Evolutionary conservation across 2,113 vertebrate species (phyloP), one percentile per base, ranked within the genome.

Genomic region (Sialia sialis): DNA sequence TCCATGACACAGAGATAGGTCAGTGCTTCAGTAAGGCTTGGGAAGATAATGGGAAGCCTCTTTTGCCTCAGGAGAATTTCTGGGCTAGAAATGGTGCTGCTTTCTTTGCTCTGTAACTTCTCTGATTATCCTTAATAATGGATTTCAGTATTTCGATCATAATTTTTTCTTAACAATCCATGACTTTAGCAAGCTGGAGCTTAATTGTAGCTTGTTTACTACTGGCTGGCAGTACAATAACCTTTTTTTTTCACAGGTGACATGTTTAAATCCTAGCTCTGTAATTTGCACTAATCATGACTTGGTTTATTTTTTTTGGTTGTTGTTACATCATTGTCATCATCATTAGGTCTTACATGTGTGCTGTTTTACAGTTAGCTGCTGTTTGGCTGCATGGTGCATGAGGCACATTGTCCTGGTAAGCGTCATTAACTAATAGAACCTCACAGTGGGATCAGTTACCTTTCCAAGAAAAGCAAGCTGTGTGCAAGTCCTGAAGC

Each of bases 361-460:
- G n/a, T 98, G 98, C 98, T 99, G 97, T 99, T 99, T 99, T 99
- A 98, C 99, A 99, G 99, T 99, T 99, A 99, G 99, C 98, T 98
- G 97, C 98, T 98, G 98, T 98, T 99, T 98, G 95, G 98, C 98
- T 99, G 99, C 99, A 99, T 99, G 99, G 98, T 99, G 98, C 99
- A 99, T 99, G 98, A 98, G 96, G 97, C 97, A 97, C 97, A 95
- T 97, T 97, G 96, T 97, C 97, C 98, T 98, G 99, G 99, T 99
- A 99, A 99, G 99, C 97, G 93, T 97, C 84, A 96, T 98, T 97
- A 97, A 98, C 98, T 97, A 94, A 97, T 87, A 95, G 32, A 97
- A 89, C 94, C 96, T 96, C 94, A 94, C 94, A 96, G 94, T 94
- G 94, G 96, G 96, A 96, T 94, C 63, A 84, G 63, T 95, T 95